Percentiles rank a stretch among this genome's conserved stretches.
These are phyloP conservation scores for Gymnarchus niloticus DNA, from an alignment of 2,113 vertebrate species.

Conservation along the genomic window DNA sequence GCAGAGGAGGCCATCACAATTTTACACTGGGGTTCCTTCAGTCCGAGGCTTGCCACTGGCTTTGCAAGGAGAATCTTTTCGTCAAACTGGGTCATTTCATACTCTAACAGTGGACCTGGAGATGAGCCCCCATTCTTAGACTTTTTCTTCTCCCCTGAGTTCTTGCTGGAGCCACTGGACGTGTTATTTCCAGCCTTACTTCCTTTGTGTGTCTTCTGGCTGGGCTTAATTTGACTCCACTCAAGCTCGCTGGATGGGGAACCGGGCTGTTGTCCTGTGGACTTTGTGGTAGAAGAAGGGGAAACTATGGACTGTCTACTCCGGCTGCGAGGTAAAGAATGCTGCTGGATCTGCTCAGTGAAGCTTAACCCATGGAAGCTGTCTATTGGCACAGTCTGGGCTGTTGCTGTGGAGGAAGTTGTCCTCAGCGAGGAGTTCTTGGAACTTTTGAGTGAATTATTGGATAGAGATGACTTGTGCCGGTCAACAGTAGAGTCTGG, in stretches of 20 bases:
- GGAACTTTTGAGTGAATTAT: conserved; percentile 92
- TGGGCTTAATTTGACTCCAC: conserved; percentile 86
- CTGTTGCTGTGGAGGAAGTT: conserved; percentile 88
- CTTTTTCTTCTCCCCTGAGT: conserved; percentile 66
- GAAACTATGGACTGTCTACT: conserved; percentile 90
- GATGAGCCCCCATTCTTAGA: conserved; percentile 68
- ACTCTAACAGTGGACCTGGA: conserved; percentile 83
- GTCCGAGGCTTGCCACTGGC: conserved; percentile 60
- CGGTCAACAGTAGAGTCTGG: conserved; percentile 92
- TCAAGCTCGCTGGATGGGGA: conserved; percentile 88
- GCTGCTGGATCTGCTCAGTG: conserved; percentile 93
- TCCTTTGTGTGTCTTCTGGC: conserved; percentile 77
- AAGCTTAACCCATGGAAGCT: conserved; percentile 86
- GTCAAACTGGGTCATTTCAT: conserved; percentile 93
- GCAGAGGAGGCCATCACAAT: conserved; percentile 67
- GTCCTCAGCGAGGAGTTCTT: conserved; percentile 93
- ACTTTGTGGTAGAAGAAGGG: conserved; percentile 87
- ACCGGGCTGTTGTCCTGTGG: conserved; percentile 73
- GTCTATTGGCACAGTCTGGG: conserved; percentile 91
- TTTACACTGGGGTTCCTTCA: conserved; percentile 78
- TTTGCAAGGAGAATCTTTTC: conserved; percentile 61
- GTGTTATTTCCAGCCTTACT: conserved; percentile 68
- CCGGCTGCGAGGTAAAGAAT: conserved; percentile 87
- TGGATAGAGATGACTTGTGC: conserved; percentile 89
- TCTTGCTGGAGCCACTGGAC: conserved; percentile 66